These are phyloP conservation scores for Dascyllus trimaculatus DNA, from an alignment of 2,113 vertebrate species.

Conservation along the genomic window DNA sequence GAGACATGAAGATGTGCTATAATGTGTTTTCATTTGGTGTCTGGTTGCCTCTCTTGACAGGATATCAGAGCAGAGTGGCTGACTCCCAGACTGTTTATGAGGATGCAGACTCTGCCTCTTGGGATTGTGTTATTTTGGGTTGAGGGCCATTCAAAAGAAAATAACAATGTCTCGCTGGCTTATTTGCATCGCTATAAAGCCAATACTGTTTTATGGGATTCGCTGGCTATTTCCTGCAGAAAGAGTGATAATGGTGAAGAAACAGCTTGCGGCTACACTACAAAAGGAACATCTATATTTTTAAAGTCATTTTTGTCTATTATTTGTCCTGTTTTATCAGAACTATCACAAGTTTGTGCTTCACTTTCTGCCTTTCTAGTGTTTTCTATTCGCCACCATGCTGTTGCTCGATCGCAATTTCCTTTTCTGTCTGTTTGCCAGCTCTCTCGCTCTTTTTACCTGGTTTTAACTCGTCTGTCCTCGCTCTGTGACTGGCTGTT, in stretches of 20 bases:
- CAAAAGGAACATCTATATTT: neutral
- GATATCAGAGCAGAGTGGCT: conserved; percentile 57
- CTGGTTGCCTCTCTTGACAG: conserved; percentile 53
- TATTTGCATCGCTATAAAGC: conserved; percentile 56
- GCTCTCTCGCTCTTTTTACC: neutral
- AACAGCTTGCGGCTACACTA: conserved; percentile 34
- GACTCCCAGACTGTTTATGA: conserved; percentile 62
- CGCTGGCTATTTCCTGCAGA: conserved; percentile 34
- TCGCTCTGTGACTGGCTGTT: too few species aligned
- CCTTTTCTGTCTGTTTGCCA: neutral
- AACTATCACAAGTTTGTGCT: neutral
- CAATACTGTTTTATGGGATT: conserved; percentile 40
- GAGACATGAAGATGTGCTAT: conserved; percentile 64
- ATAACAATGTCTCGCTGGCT: conserved; percentile 44
- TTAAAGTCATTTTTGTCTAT: conserved; percentile 9
- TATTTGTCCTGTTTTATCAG: conserved; percentile 16
- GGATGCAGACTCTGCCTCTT: conserved; percentile 41
- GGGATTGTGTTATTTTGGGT: conserved; percentile 54
- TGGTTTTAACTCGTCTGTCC: neutral
- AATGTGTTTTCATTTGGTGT: conserved; percentile 70
- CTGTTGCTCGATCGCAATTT: neutral
- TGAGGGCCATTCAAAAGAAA: conserved; percentile 50
- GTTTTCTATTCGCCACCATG: neutral
- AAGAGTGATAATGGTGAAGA: conserved; percentile 29
- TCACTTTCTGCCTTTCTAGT: neutral